These are phyloP conservation scores for Aricia artaxerxes DNA, from an alignment of 2,888 invertebrate genomes.

Conservation along the genomic window DNA sequence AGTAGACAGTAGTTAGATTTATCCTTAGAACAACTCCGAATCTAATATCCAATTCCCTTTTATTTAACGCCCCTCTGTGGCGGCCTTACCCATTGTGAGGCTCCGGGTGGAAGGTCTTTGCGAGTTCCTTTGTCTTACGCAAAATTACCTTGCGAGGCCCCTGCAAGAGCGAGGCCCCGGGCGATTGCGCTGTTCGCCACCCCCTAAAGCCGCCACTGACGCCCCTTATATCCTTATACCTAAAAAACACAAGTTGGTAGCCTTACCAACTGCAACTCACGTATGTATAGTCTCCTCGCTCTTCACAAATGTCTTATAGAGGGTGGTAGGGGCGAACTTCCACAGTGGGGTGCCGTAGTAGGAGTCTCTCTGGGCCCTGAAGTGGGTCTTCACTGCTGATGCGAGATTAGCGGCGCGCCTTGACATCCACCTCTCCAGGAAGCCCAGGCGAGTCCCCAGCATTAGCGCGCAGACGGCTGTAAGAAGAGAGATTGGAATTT, in stretches of 20 bases:
- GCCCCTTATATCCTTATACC: too few species aligned
- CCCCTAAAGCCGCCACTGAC: too few species aligned
- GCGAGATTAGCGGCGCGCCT: constrained; percentile 83
- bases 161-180: too few species aligned
- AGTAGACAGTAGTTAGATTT: too few species aligned
- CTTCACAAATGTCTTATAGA: constrained; percentile 85
- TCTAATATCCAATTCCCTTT: too few species aligned
- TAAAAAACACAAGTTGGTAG: constrained; percentile 19
- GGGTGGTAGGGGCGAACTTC: constrained; percentile 87
- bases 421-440: constrained; percentile 81
- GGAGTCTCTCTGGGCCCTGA: constrained; percentile 89
- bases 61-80: too few species aligned
- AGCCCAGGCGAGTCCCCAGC: constrained; percentile 89
- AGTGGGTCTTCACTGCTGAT: constrained; percentile 88
- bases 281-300: constrained; percentile 91
- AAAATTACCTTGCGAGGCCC: too few species aligned
- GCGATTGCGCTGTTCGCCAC: too few species aligned
- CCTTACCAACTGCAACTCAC: constrained; percentile 69
- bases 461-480: constrained; percentile 88
- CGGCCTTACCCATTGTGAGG: too few species aligned
- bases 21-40: too few species aligned
- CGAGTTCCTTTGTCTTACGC: too few species aligned
- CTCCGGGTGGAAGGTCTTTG: too few species aligned
- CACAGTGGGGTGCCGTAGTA: constrained; percentile 90
- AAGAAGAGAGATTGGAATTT: constrained; percentile 36